Conservation (phyloP, 2,113 vertebrate genomes). For the Gopherus flavomarginatus region DNA sequence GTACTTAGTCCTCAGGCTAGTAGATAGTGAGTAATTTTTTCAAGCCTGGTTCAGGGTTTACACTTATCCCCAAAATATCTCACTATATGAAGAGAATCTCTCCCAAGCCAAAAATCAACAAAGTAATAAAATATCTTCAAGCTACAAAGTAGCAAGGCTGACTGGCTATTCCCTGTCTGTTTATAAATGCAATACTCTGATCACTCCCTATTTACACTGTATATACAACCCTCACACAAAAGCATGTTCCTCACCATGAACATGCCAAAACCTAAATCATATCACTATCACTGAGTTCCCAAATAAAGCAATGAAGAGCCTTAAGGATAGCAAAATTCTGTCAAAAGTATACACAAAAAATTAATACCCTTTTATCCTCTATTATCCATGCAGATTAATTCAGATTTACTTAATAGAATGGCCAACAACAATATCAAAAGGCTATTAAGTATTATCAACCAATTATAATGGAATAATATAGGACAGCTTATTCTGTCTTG, state of each 20-base stretch:
- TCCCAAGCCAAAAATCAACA: background rate
- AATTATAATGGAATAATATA: background rate
- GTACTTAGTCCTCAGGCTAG: background rate
- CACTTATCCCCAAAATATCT: background rate
- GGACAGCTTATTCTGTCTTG: background rate
- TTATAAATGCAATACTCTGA: background rate
- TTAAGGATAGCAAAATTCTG: background rate
- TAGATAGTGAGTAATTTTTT: background rate
- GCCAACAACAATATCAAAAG: background rate
- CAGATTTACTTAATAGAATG: background rate
- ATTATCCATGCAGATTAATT: background rate
- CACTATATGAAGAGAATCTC: background rate
- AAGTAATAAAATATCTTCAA: background rate
- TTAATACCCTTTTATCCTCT: background rate
- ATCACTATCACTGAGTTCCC: background rate
- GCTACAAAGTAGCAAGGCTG: background rate
- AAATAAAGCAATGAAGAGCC: background rate
- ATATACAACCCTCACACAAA: background rate
- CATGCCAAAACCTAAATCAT: fast-evolving
- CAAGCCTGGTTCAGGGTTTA: background rate
- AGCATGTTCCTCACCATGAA: background rate
- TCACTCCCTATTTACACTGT: background rate
- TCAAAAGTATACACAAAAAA: background rate
- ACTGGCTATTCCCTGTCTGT: background rate
- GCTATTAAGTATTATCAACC: background rate